phyloP scores from a whole-genome alignment of 2,113 vertebrate species.

The Calidris pygmaea region DNA sequence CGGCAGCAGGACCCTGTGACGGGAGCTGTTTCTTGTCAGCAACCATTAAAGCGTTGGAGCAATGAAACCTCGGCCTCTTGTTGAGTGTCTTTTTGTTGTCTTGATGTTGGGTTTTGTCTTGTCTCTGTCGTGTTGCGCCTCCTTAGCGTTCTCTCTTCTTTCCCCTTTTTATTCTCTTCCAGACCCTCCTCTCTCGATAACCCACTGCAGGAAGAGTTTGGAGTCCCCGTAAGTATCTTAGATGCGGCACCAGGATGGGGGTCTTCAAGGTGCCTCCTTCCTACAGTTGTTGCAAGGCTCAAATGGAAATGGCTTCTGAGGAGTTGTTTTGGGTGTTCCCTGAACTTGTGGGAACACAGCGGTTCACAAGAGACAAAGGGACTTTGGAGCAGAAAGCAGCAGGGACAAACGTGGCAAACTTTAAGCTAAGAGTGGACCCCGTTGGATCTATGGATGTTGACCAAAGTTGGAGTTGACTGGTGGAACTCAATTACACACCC shows the following conservation, averaged over 20 bases:
- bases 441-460: neutral
- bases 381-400: constrained; percentile 14
- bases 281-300: neutral
- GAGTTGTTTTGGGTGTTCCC: neutral
- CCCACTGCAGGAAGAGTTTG: constrained; percentile 98
- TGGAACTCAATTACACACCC: neutral
- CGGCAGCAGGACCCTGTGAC: constrained; percentile 19
- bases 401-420: neutral
- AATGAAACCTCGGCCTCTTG: constrained; percentile 60
- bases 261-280: neutral
- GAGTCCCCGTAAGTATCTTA: constrained; percentile 96
- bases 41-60: constrained; percentile 60
- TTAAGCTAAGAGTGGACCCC: neutral
- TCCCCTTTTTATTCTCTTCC: constrained; percentile 62
- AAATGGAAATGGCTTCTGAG: neutral
- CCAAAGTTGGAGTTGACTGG: neutral
- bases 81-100: constrained; percentile 61
- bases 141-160: constrained; percentile 68
- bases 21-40: constrained; percentile 54
- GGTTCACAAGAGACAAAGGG: neutral
- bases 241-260: neutral
- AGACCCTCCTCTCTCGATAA: constrained; percentile 99
- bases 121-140: constrained; percentile 23
- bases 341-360: neutral
- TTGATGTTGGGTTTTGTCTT: constrained; percentile 41